Conservation (phyloP, 2,113 vertebrate genomes). For the Hemiscyllium ocellatum region DNA sequence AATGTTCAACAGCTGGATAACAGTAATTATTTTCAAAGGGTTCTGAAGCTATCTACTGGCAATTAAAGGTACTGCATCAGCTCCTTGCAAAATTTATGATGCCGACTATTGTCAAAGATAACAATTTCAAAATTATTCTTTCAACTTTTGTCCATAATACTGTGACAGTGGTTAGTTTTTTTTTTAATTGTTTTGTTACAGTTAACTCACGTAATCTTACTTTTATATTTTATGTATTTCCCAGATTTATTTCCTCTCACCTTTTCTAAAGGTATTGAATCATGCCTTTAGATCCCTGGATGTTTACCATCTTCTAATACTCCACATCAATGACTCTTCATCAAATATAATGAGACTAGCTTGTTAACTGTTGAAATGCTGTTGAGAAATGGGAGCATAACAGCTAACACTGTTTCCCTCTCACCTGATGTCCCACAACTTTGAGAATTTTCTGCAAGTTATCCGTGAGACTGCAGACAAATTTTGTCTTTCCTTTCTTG, state of each 20-base stretch:
- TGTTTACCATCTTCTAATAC: background rate
- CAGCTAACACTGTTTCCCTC: background rate
- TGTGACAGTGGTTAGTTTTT: background rate
- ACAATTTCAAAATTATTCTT: background rate
- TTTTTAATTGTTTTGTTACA: background rate
- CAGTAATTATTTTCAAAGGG: constrained; percentile 13
- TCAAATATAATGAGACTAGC: background rate
- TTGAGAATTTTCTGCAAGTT: background rate
- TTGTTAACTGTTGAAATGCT: background rate
- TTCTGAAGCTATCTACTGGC: constrained; percentile 34
- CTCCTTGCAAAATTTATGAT: background rate
- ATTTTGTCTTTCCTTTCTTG: background rate
- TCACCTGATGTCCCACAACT: background rate
- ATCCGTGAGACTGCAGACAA: background rate
- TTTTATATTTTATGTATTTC: background rate
- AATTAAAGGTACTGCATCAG: constrained; percentile 3
- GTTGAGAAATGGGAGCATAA: background rate
- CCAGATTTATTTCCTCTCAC: background rate
- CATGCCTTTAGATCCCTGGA: background rate
- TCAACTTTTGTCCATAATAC: background rate
- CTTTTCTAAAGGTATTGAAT: background rate
- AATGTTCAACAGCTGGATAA: background rate
- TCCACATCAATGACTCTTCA: background rate
- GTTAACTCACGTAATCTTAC: background rate
- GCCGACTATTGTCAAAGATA: background rate